Base-by-base conservation (phyloP, 35 echinoderm and acorn worm species). In the Chiridota heheva region DNA sequence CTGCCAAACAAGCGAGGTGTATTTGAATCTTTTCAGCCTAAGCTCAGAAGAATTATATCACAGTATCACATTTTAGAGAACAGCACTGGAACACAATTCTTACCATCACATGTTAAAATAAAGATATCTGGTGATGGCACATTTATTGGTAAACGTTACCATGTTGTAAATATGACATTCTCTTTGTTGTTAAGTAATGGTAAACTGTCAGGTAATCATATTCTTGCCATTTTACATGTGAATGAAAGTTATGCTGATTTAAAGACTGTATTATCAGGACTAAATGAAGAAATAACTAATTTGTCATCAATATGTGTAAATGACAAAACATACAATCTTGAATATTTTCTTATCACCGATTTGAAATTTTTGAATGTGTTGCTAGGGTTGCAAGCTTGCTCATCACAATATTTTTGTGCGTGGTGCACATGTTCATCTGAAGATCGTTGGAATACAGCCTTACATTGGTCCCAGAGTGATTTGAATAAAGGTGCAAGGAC, bases 341-440 rank as follows among this genome's bases (percentile, higher is more conserved):
- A 4, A 4, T 58, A 24, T 58, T 18, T 58, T 18, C 2, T 58
- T 18, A 28, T 16, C 30, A 67, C 24, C 4, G 18, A 28, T 67
- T 28, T 67, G 18, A 67, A 67, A 67, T 0, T 3, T 71, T 1
- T 41, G 22, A 71, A 71, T 42, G 46, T 71, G 46, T 42, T 5
- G 20, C 68, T 71, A 1, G 68, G 68, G 20, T 70, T 71, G 28
- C 34, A 71, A 42, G 68, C 38, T 20, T 71, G 68, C 68, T 24
- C 38, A 43, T 37, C 68, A 42, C 41, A 71, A 44, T 71, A 71
- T 42, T 43, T 2, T 12, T 71, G 38, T 71, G 36, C 68, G 20
- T 71, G 68, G 68, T 71, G 68, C 46, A 71, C 40, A 71, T 71
- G 68, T 41, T 42, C 39, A 43, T 71, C 68, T n/a, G 68, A 28